Percentiles rank a stretch among this genome's conserved stretches.
Evolutionary conservation across 1,140 invertebrate genomes (phyloP).

Genomic region (Lethrus apterus): DNA sequence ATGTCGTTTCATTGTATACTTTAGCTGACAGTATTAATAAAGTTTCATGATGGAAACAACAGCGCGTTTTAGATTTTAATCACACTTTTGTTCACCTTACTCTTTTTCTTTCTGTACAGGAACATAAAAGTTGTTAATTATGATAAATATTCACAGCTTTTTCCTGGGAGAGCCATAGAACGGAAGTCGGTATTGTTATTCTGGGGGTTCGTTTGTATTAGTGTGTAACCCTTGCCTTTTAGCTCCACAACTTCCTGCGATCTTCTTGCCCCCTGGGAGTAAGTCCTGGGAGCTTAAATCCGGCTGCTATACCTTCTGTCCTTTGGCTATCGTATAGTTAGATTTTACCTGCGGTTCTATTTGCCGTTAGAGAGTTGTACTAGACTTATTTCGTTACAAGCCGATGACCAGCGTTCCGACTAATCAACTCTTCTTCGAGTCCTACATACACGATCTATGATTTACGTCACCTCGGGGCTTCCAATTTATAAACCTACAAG

Average conservation of each 20-base stretch:
- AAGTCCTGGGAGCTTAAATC: conserved; percentile 35
- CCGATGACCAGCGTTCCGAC: conserved; percentile 1
- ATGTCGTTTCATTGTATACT: too few relatives aligned
- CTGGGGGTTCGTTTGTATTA: conserved; percentile 37
- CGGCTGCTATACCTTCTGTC: conserved; percentile 28
- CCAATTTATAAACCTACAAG: too few relatives aligned
- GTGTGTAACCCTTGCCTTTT: conserved; percentile 42
- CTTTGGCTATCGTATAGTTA: conserved; percentile 27
- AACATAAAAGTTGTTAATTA: conserved; percentile 44
- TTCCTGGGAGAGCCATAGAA: conserved; percentile 42
- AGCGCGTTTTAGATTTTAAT: conserved; percentile 38
- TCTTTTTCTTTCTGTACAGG: conserved; percentile 36
- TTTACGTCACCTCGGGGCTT: background rate
- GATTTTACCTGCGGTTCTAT: conserved; percentile 16
- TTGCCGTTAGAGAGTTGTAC: conserved; percentile 4
- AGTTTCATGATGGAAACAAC: conserved; percentile 13
- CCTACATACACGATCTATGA: background rate
- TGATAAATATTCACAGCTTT: conserved; percentile 45
- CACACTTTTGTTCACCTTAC: conserved; percentile 38
- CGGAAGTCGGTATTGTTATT: conserved; percentile 41
- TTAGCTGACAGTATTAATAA: conserved; percentile 5
- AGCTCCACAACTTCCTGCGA: conserved; percentile 38
- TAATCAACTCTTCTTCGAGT: conserved; percentile 2
- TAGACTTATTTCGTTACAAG: conserved; percentile 6
- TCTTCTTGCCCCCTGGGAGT: conserved; percentile 35